Evolutionary conservation across 2,888 invertebrate genomes (phyloP).

Genomic region (Crocallis elinguaria): DNA sequence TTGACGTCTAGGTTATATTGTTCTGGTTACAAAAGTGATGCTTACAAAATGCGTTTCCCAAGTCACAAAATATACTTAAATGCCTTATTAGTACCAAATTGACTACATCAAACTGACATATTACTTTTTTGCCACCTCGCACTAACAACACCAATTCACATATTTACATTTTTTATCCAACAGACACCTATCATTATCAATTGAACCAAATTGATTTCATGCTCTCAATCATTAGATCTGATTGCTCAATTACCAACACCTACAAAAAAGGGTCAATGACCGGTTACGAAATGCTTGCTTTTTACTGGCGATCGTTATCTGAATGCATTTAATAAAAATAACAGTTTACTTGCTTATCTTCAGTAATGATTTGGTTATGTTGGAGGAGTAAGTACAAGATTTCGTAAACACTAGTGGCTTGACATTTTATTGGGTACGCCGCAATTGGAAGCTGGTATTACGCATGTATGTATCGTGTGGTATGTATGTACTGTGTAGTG

Average conservation of each 20-base stretch:
- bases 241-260: constrained; percentile 31
- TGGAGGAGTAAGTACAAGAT: background rate
- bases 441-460: constrained; percentile 1
- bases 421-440: constrained; percentile 7
- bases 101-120: background rate
- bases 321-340: constrained; percentile 18
- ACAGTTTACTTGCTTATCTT: constrained; percentile 17
- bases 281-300: constrained; percentile 25
- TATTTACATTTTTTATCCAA: constrained; percentile 22
- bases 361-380: constrained; percentile 13
- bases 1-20: no score
- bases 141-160: background rate
- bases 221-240: constrained; percentile 33
- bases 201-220: constrained; percentile 35
- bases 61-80: no score
- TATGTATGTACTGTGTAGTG: background rate
- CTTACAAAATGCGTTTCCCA: no score
- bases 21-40: no score
- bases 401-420: constrained; percentile 7
- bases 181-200: constrained; percentile 22
- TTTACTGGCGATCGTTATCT: constrained; percentile 23
- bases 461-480: background rate
- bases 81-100: background rate
- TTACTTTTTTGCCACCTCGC: background rate
- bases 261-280: constrained; percentile 28